Evolutionary conservation across 92 coral and sea anemone species (phyloP).

Genomic region (Zoanthus gigantus): DNA sequence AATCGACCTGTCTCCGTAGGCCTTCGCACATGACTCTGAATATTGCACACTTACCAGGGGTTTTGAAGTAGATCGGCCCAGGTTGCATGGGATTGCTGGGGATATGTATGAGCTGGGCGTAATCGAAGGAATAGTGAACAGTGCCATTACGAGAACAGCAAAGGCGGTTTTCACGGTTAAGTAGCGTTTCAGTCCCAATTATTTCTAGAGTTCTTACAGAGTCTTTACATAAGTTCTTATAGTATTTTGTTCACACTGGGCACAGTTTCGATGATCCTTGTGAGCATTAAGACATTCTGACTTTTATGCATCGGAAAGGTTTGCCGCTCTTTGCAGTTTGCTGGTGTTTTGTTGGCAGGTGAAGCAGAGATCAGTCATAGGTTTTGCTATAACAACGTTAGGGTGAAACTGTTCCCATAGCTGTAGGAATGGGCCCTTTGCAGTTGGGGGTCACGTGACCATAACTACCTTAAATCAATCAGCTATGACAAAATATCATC

Average conservation of each 20-base stretch:
- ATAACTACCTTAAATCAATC: too few species aligned
- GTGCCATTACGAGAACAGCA: constrained; percentile 51
- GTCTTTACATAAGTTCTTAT: constrained; percentile 28
- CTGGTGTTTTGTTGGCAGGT: constrained; percentile 69
- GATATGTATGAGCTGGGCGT: constrained; percentile 71
- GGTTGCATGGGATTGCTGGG: constrained; percentile 79
- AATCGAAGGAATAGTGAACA: constrained; percentile 70
- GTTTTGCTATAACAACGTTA: constrained; percentile 58
- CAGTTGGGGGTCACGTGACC: too few species aligned
- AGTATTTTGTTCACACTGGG: constrained; percentile 58
- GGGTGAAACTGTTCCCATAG: constrained; percentile 43
- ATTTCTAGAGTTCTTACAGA: background rate
- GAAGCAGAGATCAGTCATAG: constrained; percentile 71
- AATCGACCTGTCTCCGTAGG: constrained; percentile 63
- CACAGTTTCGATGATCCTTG: constrained; percentile 65
- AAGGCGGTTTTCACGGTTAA: constrained; percentile 17
- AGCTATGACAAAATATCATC: too few species aligned
- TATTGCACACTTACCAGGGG: constrained; percentile 68
- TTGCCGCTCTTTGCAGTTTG: constrained; percentile 64
- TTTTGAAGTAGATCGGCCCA: constrained; percentile 76
- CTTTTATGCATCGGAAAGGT: constrained; percentile 66
- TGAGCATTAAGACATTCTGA: constrained; percentile 55
- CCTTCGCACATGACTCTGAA: constrained; percentile 74
- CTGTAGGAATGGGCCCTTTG: background rate
- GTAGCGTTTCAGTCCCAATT: background rate